phyloP scores from a whole-genome alignment of 1,140 invertebrate species.

The Halyomorpha halys region DNA sequence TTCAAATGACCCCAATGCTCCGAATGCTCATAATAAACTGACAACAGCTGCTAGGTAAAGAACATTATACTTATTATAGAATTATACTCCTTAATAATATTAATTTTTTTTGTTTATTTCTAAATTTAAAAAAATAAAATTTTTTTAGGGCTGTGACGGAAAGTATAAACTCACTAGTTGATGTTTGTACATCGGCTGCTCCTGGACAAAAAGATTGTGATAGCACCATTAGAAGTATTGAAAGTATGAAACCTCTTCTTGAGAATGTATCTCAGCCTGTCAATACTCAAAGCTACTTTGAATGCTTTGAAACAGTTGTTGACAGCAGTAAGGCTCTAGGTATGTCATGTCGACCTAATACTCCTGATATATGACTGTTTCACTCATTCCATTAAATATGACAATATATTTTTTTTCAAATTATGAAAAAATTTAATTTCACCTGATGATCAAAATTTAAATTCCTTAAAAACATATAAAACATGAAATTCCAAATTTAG shows the following conservation, averaged over 20 bases:
- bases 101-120: not conserved
- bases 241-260: slow-evolving; percentile 68
- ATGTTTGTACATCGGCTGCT: slow-evolving; percentile 58
- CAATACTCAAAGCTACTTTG: slow-evolving; percentile 83
- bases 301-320: slow-evolving; percentile 86
- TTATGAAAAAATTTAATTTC: too few species aligned
- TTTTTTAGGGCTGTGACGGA: slow-evolving; percentile 63
- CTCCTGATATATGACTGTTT: too few species aligned
- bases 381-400: too few species aligned
- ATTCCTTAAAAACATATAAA: too few species aligned
- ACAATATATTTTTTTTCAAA: too few species aligned
- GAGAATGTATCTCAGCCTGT: slow-evolving; percentile 82
- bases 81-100: not conserved
- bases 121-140: too few species aligned
- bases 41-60: slow-evolving; percentile 64
- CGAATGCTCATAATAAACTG: slow-evolving; percentile 82
- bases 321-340: slow-evolving; percentile 79
- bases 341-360: slow-evolving; percentile 32
- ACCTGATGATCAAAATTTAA: too few species aligned
- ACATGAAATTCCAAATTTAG: too few species aligned
- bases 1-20: slow-evolving; percentile 76
- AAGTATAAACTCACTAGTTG: slow-evolving; percentile 79
- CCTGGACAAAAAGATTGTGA: slow-evolving; percentile 93
- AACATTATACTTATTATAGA: not conserved
- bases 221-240: slow-evolving; percentile 87